phyloP scores from a whole-genome alignment of 2,113 vertebrate species.

The Caracal caracal region DNA sequence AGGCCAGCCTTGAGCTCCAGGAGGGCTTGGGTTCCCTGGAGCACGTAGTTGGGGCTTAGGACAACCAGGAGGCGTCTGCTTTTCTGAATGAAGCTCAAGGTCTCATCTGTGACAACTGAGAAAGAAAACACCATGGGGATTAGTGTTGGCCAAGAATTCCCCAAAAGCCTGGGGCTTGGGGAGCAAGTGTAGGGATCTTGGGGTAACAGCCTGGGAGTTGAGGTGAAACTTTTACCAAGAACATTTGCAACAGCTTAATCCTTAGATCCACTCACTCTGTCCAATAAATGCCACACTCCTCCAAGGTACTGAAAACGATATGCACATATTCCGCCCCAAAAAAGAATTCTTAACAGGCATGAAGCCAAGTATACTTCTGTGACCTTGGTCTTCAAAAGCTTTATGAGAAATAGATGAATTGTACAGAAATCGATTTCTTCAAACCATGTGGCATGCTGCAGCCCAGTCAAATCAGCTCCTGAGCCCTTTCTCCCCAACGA shows the following conservation, averaged over 20 bases:
- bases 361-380: not conserved
- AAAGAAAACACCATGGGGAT: conserved; percentile 84
- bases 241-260: not conserved
- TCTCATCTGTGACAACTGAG: conserved; percentile 98
- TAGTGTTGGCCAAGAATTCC: conserved; percentile 75
- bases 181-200: not conserved
- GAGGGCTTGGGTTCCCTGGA: conserved; percentile 94
- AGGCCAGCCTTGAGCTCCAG: conserved; percentile 97
- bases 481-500: not conserved
- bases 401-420: not conserved
- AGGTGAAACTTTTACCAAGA: not conserved
- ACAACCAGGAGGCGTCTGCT: conserved; percentile 96
- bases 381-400: not conserved
- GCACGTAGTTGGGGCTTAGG: conserved; percentile 93
- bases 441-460: not conserved
- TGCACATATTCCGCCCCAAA: not conserved
- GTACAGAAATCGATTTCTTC: not conserved
- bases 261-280: not conserved
- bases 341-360: not conserved
- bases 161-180: not conserved
- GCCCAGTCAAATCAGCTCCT: not conserved
- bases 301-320: not conserved
- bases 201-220: not conserved
- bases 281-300: not conserved
- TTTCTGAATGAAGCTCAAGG: conserved; percentile 95